Percentiles rank a stretch among this genome's conserved stretches.
Conservation (phyloP, 2,113 vertebrate genomes). For the Guaruba guarouba region DNA sequence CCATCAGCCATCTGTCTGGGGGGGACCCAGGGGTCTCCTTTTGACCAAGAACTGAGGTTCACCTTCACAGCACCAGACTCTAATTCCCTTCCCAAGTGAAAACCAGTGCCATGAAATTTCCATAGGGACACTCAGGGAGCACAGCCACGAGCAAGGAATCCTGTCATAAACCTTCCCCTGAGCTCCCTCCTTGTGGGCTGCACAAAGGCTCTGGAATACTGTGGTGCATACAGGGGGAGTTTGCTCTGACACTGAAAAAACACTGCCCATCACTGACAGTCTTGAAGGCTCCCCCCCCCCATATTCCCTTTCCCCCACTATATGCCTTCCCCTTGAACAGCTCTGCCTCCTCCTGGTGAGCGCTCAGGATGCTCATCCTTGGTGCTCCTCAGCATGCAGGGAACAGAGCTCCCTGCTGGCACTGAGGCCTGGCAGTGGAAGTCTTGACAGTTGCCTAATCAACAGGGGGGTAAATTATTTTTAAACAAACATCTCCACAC, state of each 20-base stretch:
- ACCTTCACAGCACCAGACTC: not conserved
- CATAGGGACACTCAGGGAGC: not conserved
- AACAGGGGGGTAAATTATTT: not conserved
- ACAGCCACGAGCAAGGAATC: not conserved
- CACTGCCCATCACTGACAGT: not conserved
- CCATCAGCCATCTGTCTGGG: rapidly evolving
- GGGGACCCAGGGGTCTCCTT: not conserved
- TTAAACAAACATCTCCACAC: not conserved
- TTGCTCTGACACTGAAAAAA: not conserved
- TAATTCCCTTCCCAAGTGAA: not conserved
- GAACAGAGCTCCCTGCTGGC: not conserved
- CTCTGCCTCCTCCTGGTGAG: not conserved
- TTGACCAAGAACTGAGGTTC: not conserved
- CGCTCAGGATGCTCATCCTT: not conserved
- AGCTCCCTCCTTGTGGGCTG: not conserved
- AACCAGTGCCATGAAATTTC: not conserved
- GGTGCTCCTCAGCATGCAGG: not conserved
- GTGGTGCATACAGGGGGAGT: not conserved
- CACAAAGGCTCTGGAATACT: not conserved
- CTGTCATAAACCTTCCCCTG: too few relatives aligned
- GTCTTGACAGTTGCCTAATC: not conserved
- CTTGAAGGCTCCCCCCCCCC: not conserved
- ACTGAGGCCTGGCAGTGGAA: not conserved
- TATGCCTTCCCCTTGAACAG: not conserved
- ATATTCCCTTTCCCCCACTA: not conserved